Percentiles rank a stretch among this genome's conserved stretches.
Conservation (phyloP, 2,113 vertebrate genomes). For the Melanerpes formicivorus region DNA sequence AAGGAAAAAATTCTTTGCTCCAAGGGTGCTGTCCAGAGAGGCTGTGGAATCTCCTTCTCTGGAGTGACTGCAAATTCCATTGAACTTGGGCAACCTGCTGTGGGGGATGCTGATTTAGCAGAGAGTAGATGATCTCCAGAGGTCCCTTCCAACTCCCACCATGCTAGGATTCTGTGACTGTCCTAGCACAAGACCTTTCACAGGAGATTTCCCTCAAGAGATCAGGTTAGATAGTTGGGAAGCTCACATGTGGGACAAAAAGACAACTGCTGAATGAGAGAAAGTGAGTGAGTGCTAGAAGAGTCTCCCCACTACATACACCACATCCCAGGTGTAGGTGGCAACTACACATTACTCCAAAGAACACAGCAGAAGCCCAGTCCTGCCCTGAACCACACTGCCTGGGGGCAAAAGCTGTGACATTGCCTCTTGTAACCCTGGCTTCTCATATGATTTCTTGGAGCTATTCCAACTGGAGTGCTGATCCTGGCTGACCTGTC, state of each 20-base stretch:
- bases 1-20: too few species aligned
- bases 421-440: not conserved
- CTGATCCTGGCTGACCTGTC: not conserved
- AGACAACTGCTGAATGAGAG: not conserved
- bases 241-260: not conserved
- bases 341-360: not conserved
- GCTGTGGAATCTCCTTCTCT: too few species aligned
- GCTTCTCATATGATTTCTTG: not conserved
- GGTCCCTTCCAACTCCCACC: too few species aligned
- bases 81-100: too few species aligned
- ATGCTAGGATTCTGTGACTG: not conserved
- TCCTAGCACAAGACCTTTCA: not conserved
- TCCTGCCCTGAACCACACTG: not conserved
- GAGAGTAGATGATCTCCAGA: too few species aligned
- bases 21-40: too few species aligned
- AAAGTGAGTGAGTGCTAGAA: not conserved
- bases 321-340: fast-evolving
- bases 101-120: too few species aligned
- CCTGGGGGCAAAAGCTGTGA: not conserved
- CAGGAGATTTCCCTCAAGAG: not conserved
- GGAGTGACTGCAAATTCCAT: too few species aligned
- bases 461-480: not conserved
- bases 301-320: not conserved
- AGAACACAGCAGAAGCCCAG: not conserved
- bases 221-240: not conserved